A percentile compares a stretch with the other conserved stretches of the same genome.
Conservation (phyloP, 1,140 invertebrate genomes). For the Drosophila rufa region DNA sequence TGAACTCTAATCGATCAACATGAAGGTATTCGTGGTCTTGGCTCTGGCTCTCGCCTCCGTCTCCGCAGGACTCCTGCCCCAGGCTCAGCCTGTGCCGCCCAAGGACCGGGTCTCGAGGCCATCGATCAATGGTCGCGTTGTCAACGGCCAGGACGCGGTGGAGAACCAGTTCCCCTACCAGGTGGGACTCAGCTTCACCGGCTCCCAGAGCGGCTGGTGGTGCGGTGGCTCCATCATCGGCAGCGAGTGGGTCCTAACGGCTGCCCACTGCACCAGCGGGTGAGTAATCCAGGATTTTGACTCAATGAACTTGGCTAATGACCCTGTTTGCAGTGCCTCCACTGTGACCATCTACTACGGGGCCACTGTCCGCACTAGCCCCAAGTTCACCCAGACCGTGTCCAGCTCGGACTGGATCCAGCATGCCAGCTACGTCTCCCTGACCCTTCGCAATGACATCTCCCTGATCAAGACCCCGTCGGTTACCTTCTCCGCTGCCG, state of each 20-base stretch:
- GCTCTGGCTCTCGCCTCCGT: constrained; percentile 62
- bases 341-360: constrained; percentile 44
- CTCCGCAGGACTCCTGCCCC: constrained; percentile 64
- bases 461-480: constrained; percentile 40
- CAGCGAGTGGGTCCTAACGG: constrained; percentile 86
- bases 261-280: constrained; percentile 86
- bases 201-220: constrained; percentile 53
- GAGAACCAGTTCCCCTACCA: constrained; percentile 86
- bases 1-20: constrained; percentile 37
- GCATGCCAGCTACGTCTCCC: constrained; percentile 43
- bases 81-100: constrained; percentile 45
- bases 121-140: constrained; percentile 66
- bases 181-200: constrained; percentile 83
- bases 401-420: constrained; percentile 37
- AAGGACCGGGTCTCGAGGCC: constrained; percentile 39
- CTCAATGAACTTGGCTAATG: neutral
- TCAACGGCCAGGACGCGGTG: constrained; percentile 58
- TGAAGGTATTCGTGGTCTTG: constrained; percentile 71
- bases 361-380: constrained; percentile 46
- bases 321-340: constrained; percentile 19
- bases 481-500: constrained; percentile 9
- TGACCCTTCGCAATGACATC: constrained; percentile 44
- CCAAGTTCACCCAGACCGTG: constrained; percentile 46
- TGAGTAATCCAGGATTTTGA: constrained; percentile 3
- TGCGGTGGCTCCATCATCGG: constrained; percentile 88